Conservation (phyloP, 2,888 invertebrate genomes). For the Polydrusus tereticollis region DNA sequence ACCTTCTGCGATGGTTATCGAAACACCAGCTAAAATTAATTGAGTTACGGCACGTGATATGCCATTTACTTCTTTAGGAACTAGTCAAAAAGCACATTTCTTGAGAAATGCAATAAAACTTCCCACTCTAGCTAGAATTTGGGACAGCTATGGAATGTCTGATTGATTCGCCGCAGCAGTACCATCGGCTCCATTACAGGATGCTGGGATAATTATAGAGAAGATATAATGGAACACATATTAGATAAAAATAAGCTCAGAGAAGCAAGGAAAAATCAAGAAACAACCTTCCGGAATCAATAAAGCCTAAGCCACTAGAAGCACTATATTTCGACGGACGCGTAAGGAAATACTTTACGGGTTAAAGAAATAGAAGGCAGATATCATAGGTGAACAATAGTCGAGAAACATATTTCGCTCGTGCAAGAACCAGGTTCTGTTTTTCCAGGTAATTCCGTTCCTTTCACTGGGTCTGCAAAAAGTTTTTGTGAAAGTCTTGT, state of each 20-base stretch:
- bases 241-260: neutral
- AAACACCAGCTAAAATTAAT: too few species aligned
- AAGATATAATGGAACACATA: neutral
- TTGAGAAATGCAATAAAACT: neutral
- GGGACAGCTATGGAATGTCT: neutral
- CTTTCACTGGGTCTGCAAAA: too few species aligned
- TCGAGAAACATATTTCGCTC: too few species aligned
- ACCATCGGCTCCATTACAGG: neutral
- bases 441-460: too few species aligned
- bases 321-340: slow-evolving; percentile 4
- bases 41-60: too few species aligned
- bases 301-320: neutral
- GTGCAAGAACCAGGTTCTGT: too few species aligned
- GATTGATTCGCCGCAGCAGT: slow-evolving; percentile 1
- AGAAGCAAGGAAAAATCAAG: neutral
- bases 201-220: too few species aligned
- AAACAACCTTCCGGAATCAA: too few species aligned
- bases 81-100: neutral
- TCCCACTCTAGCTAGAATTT: neutral
- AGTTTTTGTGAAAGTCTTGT: slow-evolving; percentile 4
- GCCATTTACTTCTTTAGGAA: neutral
- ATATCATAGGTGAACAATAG: neutral
- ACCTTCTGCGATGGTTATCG: too few species aligned
- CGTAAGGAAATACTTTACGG: neutral
- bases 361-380: neutral